These are phyloP conservation scores for Trachelus iudaicus DNA, from an alignment of 2,888 invertebrate species.

Conservation along the genomic window DNA sequence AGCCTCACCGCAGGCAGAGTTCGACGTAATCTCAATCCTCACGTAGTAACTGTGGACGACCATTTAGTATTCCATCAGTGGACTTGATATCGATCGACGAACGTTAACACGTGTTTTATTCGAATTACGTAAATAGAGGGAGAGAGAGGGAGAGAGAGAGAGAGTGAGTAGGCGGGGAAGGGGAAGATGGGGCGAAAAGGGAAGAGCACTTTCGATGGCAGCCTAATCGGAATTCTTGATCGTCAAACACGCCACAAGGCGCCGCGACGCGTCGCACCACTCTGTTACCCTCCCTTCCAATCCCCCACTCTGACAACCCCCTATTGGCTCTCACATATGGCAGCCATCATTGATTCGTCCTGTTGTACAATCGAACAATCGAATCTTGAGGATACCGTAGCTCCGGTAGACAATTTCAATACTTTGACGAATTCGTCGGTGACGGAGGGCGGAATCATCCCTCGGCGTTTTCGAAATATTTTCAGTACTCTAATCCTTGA, in stretches of 20 bases:
- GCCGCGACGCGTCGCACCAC: background rate
- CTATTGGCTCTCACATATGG: background rate
- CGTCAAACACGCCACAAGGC: background rate
- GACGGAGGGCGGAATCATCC: background rate
- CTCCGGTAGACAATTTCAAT: background rate
- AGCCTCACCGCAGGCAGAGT: background rate
- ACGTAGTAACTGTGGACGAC: background rate
- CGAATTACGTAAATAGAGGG: background rate
- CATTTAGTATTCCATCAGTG: too few relatives aligned
- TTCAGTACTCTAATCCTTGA: background rate
- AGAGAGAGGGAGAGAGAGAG: too few relatives aligned
- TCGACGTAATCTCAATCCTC: background rate
- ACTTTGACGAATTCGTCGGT: background rate
- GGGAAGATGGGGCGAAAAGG: background rate
- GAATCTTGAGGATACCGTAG: background rate
- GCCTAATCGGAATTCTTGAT: background rate
- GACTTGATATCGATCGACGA: background rate
- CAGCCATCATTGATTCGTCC: background rate
- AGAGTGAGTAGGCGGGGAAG: too few relatives aligned
- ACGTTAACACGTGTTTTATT: background rate
- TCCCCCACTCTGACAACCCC: background rate
- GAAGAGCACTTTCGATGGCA: background rate
- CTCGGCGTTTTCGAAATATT: background rate
- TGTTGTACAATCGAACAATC: background rate
- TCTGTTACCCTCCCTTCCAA: background rate